A percentile compares a stretch with the other conserved stretches of the same genome.
Evolutionary conservation across 2,888 invertebrate species (phyloP).

Genomic region (Thecophora atra): DNA sequence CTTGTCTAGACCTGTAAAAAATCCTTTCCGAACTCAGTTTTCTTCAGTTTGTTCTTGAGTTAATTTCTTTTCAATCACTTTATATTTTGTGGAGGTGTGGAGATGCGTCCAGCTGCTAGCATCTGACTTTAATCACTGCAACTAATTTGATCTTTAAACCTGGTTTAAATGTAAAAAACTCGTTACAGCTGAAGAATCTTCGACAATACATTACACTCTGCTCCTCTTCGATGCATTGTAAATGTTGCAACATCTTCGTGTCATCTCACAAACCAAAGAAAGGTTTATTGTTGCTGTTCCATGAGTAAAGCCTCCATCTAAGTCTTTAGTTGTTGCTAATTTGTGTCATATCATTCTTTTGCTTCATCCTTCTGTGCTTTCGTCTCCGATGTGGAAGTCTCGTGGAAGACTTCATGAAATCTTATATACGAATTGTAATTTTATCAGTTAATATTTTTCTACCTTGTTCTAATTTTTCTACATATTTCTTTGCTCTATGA

Average conservation of each 20-base stretch:
- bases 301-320: neutral
- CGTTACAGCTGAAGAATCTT: slow-evolving; percentile 51
- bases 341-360: slow-evolving; percentile 19
- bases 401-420: slow-evolving; percentile 17
- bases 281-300: neutral
- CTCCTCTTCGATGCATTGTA: slow-evolving; percentile 8
- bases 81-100: neutral
- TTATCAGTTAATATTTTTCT: slow-evolving; percentile 17
- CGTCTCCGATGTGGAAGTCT: slow-evolving; percentile 13
- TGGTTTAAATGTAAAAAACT: slow-evolving; percentile 51
- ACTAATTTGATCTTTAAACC: slow-evolving; percentile 43
- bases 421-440: slow-evolving; percentile 29
- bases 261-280: neutral
- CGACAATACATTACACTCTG: slow-evolving; percentile 43
- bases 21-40: too few relatives aligned
- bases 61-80: neutral
- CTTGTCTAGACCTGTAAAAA: too few relatives aligned
- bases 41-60: neutral
- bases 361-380: slow-evolving; percentile 30
- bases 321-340: neutral
- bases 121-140: slow-evolving; percentile 36
- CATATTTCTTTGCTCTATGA: neutral
- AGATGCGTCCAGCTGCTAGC: slow-evolving; percentile 21
- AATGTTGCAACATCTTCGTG: slow-evolving; percentile 1
- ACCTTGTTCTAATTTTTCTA: slow-evolving; percentile 30